Conservation (phyloP, 2,113 vertebrate genomes). For the Oostethus manadensis region DNA sequence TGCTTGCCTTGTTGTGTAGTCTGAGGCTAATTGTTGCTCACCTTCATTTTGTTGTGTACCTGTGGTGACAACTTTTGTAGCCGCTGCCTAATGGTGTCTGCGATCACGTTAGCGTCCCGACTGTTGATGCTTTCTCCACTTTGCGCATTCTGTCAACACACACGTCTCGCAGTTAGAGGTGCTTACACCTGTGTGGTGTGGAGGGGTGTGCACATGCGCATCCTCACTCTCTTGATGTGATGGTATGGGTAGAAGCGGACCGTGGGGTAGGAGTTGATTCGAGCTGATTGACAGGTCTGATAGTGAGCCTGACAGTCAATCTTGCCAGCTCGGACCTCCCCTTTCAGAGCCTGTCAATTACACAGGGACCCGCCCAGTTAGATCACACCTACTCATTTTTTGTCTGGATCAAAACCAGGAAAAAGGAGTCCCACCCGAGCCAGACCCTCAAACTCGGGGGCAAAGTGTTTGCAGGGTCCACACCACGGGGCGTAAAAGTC, state of each 20-base stretch:
- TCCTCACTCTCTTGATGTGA: constrained; percentile 73
- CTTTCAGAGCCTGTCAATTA: constrained; percentile 80
- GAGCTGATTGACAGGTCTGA: constrained; percentile 82
- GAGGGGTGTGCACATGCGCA: too few relatives aligned
- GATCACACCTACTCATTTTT: neutral
- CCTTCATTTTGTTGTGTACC: constrained; percentile 74
- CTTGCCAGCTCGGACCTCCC: constrained; percentile 87
- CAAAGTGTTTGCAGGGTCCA: constrained; percentile 92
- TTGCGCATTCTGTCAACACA: constrained; percentile 35
- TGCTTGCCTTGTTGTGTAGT: neutral
- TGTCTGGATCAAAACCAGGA: neutral
- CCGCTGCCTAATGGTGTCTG: constrained; percentile 75
- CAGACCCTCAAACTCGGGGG: constrained; percentile 91
- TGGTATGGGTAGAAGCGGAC: constrained; percentile 83
- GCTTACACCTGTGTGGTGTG: neutral
- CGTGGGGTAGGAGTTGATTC: constrained; percentile 86
- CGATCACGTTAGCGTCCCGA: constrained; percentile 81
- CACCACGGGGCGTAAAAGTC: constrained; percentile 98
- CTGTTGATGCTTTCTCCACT: constrained; percentile 79
- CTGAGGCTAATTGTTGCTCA: constrained; percentile 26
- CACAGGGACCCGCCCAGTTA: constrained; percentile 11
- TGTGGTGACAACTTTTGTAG: constrained; percentile 72
- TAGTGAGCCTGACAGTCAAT: constrained; percentile 87
- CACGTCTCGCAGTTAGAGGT: neutral
- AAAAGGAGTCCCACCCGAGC: constrained; percentile 76